phyloP scores from a whole-genome alignment of 2,888 invertebrate species.

The Clistopyga incitator region DNA sequence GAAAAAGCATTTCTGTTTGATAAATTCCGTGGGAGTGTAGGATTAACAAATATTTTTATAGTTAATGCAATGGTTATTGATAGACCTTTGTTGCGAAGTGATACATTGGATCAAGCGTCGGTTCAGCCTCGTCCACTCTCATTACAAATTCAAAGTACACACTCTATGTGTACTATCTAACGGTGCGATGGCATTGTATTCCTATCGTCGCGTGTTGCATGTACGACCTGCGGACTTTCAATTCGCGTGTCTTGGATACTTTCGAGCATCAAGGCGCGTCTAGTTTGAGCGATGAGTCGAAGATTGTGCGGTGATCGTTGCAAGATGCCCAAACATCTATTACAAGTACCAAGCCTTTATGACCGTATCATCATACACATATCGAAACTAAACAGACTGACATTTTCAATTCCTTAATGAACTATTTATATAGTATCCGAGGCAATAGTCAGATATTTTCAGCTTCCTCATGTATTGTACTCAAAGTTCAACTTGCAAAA shows the following conservation, averaged over 20 bases:
- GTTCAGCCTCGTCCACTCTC: slow-evolving; percentile 2
- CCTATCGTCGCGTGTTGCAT: slow-evolving; percentile 37
- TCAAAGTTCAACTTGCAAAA: neutral
- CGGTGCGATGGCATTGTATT: slow-evolving; percentile 56
- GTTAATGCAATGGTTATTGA: slow-evolving; percentile 5
- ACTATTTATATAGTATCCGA: neutral
- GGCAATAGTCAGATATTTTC: neutral
- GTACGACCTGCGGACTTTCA: slow-evolving; percentile 39
- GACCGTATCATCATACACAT: neutral
- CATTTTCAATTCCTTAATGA: slow-evolving; percentile 11
- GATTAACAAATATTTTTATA: neutral
- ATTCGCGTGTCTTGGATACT: slow-evolving; percentile 49
- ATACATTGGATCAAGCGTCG: neutral
- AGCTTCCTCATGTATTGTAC: neutral
- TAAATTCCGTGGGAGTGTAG: neutral
- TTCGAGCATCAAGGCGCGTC: slow-evolving; percentile 43
- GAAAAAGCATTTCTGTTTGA: neutral
- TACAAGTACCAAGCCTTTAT: neutral
- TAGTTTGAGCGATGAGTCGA: slow-evolving; percentile 25
- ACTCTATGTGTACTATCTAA: slow-evolving; percentile 40
- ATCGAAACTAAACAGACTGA: neutral
- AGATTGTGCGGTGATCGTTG: slow-evolving; percentile 19
- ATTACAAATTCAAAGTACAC: slow-evolving; percentile 41
- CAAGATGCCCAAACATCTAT: neutral
- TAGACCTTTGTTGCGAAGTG: neutral